Percentiles rank a stretch among this genome's conserved stretches.
These are phyloP conservation scores for Caenorhabditis panamensis DNA, from an alignment of 2,888 invertebrate genomes.

Conservation along the genomic window DNA sequence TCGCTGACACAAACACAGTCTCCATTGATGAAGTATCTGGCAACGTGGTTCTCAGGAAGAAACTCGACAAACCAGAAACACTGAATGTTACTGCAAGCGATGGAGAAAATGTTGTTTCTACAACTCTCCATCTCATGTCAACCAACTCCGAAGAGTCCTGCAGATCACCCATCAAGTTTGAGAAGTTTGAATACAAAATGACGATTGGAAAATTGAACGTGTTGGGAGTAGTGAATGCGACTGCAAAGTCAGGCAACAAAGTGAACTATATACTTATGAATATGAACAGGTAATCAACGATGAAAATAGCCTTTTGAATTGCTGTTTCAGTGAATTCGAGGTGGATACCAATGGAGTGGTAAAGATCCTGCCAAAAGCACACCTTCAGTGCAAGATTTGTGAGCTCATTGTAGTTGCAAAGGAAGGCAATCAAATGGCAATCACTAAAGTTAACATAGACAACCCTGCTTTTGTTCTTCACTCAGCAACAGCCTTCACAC, in stretches of 20 bases:
- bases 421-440: constrained; percentile 62
- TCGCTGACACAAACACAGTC: constrained; percentile 57
- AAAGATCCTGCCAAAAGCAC: constrained; percentile 59
- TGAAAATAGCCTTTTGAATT: neutral
- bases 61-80: constrained; percentile 54
- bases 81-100: constrained; percentile 68
- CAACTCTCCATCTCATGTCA: constrained; percentile 51
- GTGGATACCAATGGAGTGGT: constrained; percentile 65
- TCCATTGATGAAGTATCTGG: constrained; percentile 64
- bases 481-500: constrained; percentile 56
- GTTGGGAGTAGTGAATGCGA: constrained; percentile 62
- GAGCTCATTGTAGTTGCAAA: constrained; percentile 74
- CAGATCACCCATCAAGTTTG: constrained; percentile 57
- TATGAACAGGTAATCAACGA: constrained; percentile 61
- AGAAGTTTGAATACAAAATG: constrained; percentile 66
- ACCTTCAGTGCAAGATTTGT: constrained; percentile 66
- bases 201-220: constrained; percentile 64
- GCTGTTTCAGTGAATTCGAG: constrained; percentile 63
- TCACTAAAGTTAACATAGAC: constrained; percentile 63
- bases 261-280: constrained; percentile 64
- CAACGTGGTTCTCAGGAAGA: constrained; percentile 58
- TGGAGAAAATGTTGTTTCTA: constrained; percentile 63
- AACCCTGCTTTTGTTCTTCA: constrained; percentile 61
- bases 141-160: constrained; percentile 52
- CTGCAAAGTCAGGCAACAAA: constrained; percentile 52